Conservation (phyloP, 2,888 invertebrate genomes). For the Cosmia trapezina region DNA sequence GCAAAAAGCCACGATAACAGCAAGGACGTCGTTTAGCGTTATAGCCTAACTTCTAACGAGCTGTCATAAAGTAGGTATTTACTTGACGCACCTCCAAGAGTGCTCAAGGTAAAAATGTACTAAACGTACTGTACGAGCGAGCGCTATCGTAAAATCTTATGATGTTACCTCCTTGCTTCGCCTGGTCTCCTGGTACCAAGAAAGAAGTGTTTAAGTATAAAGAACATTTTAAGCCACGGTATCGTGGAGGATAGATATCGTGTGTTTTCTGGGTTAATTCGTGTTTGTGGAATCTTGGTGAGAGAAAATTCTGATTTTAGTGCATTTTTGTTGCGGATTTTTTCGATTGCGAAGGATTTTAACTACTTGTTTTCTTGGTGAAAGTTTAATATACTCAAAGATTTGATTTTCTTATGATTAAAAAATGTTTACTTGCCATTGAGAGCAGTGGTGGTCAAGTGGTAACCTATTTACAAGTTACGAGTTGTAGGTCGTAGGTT, state of each 20-base stretch:
- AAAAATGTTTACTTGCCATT: not conserved
- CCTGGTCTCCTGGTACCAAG: constrained; percentile 63
- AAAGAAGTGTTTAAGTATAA: constrained; percentile 43
- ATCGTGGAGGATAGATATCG: constrained; percentile 23
- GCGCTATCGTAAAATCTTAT: constrained; percentile 81
- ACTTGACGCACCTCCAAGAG: constrained; percentile 79
- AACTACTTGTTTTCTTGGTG: too few relatives aligned
- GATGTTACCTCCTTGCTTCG: constrained; percentile 71
- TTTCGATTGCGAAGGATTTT: not conserved
- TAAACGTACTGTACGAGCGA: constrained; percentile 69
- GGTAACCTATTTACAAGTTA: too few relatives aligned
- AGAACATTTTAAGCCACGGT: constrained; percentile 29
- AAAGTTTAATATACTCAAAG: too few relatives aligned
- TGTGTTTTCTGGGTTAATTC: constrained; percentile 36
- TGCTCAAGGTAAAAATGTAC: constrained; percentile 76
- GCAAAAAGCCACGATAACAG: constrained; percentile 81
- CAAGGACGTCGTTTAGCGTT: constrained; percentile 82
- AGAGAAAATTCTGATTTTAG: not conserved
- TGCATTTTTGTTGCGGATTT: not conserved
- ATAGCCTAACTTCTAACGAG: constrained; percentile 88
- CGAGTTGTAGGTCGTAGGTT: too few relatives aligned
- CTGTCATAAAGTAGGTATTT: constrained; percentile 86
- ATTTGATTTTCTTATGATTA: not conserved
- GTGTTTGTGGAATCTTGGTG: constrained; percentile 17
- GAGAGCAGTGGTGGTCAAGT: too few relatives aligned